Base-by-base conservation (phyloP, 2,113 vertebrate genomes). In the Mystacornis crossleyi region DNA sequence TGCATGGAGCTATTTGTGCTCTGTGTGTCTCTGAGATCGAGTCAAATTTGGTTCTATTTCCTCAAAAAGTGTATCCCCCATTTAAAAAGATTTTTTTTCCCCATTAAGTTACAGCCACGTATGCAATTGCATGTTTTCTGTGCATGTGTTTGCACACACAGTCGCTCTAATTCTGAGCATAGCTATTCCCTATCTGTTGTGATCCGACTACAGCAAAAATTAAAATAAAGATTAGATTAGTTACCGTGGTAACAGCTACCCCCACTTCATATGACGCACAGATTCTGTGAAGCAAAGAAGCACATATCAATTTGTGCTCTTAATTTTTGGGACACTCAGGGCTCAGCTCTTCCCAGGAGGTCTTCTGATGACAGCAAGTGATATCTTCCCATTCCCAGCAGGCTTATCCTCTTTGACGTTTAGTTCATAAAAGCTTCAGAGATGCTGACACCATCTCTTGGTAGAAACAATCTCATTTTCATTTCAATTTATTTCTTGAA, bases 161-260 rank as follows among this genome's bases (percentile, higher is more conserved):
- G 34, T 21, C 2, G 3, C 64, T 81, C 88, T 34, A 26, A 78
- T 90, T 94, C 82, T 13, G 31, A 84, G 47, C 29, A 10, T 10
- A 69, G 72, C 73, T 89, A 74, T 94, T 94, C 90, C 64, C 75
- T 93, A 55, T 92, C 89, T 86, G 55, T 18, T 78, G 94, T 91
- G 89, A 89, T 93, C 88, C 81, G 86, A 94, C 93, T 90, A 81
- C 48, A 81, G 73, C 64, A 89, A 71, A 94, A 94, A 97, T 96
- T 96, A 97, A 96, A 96, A 97, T 96, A 89, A 95, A 95, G 92
- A 93, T 96, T 88, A 92, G 94, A 92, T 95, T 95, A 96, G 96
- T 96, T 95, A 31, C 88, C 36, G 0, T 75, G 93, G 96, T 67
- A 89, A 90, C 92, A 78, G 88, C 93, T 92, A 69, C 96, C 96